Base-by-base conservation (phyloP, 2,888 invertebrate genomes). In the Lysandra bellargus region DNA sequence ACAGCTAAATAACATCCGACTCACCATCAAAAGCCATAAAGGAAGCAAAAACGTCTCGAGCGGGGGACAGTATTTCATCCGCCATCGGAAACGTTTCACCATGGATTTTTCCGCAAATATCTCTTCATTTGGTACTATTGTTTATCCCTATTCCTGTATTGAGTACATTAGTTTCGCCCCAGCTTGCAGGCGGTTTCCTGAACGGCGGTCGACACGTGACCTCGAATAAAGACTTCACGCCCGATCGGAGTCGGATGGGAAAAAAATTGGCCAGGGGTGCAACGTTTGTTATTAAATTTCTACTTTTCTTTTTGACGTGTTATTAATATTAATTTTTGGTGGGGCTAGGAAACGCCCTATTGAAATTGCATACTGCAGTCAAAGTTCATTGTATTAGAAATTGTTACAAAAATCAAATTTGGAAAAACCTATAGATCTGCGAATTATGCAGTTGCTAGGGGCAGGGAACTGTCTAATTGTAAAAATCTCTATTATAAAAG, bases 91-190 rank as follows among this genome's bases (percentile, higher is more conserved):
- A 85, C 90, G 83, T 88, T 91, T 89, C 87, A 84, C 91, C 92
- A 93, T 94, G 92, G 92, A 93, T 94, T 94, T 93, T 93, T 93
- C 94, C 93, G 91, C 91, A 93, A 92, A 93, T 92, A 92, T 90
- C 84, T 87, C 87, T 84, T 89, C 84, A 80, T 84, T 83, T 78
- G 82, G 81, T 79, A 84, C 87, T 87, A 86, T 86, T 86, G 85
- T 83, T 82, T 80, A 80, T 83, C 82, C 84, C 85, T 85, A 80
- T 83, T 80, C 83, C 84, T 79, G 90, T 90, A 92, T 89, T 91
- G 91, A 94, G 93, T 92, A 90, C 91, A 93, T 94, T 94, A 93
- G 93, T 89, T 89, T 89, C 92, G 93, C 92, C 91, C 91, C 91
- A 91, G 91, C 89, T 90, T 90, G 86, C 88, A 84, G 84, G 85